Base-by-base conservation (phyloP, 2,888 invertebrate genomes). In the Cetonia aurata region DNA sequence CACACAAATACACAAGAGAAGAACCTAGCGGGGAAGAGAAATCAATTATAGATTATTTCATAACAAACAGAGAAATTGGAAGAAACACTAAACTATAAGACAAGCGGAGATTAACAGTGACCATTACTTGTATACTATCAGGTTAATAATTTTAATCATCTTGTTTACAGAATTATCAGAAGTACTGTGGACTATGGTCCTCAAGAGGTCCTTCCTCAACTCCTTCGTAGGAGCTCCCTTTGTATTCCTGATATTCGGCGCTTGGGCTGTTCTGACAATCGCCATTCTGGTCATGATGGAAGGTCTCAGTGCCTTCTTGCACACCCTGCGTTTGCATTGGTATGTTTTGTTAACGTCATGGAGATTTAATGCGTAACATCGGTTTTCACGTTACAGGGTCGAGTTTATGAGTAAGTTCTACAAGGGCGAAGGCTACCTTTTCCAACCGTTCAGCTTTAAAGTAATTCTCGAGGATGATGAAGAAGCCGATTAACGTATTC, bases 251-350 rank as follows among this genome's bases (percentile, higher is more conserved):
- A 85, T 91, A 8, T 96, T 96, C 81, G 90, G 87, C 0, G 87
- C 88, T 6, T 96, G 96, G 93, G 92, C 93, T 0, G 86, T 89
- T 79, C 90, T 95, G 80, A 96, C 96, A 0, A 84, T 96, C 19
- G 91, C 92, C 74, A 94, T 96, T 76, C 86, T 96, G 17, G 91
- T 96, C 52, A 86, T 95, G 74, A 96, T 96, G 96, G 96, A 96
- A 83, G 96, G 96, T 0, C 86, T 96, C 10, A 95, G 95, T 0
- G 96, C 96, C 10, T 96, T 96, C 85, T 87, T 96, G 67, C 96
- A 96, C 80, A 95, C 96, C 0, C 88, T 96, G 55, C 90, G 96
- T 83, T 89, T 96, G 75, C 96, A 96, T 83, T 96, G 96, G 96
- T 93, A 80, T 79, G 71, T 73, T 13, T 6, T n/a, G 8, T 4